Percentiles rank a stretch among this genome's conserved stretches.
Conservation (phyloP, 2,888 invertebrate genomes). For the Lasioglossum villosulum region DNA sequence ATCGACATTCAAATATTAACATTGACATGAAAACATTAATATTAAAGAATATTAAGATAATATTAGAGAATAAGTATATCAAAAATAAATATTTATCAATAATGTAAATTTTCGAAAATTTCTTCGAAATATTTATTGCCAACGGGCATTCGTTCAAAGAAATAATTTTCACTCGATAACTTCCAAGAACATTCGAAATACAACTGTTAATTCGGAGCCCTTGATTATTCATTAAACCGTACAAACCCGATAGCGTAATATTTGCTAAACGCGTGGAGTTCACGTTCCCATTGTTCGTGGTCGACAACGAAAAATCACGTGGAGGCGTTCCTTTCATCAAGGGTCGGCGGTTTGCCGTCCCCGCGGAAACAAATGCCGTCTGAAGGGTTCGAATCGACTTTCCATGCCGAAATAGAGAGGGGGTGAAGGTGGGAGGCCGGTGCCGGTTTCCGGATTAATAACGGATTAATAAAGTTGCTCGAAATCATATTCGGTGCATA, state of each 20-base stretch:
- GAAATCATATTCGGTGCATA: constrained; percentile 9
- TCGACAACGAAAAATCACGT: neutral
- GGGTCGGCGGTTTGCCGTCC: neutral
- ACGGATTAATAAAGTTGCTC: constrained; percentile 13
- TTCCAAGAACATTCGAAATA: neutral
- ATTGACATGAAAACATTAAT: too few species aligned
- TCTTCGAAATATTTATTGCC: neutral
- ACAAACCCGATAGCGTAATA: neutral
- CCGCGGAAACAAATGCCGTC: constrained; percentile 23
- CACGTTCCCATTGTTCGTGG: neutral
- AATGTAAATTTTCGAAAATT: too few species aligned
- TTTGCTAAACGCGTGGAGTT: neutral
- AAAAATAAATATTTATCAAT: too few species aligned
- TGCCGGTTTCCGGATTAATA: neutral
- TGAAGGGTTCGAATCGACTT: neutral
- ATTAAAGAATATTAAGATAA: too few species aligned
- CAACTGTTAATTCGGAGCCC: neutral
- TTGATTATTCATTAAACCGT: neutral
- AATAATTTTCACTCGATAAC: neutral
- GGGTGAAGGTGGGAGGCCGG: neutral
- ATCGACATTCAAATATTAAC: too few species aligned
- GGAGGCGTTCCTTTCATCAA: neutral
- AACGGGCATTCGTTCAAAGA: too few species aligned
- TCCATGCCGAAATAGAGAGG: neutral
- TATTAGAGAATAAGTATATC: too few species aligned